Evolutionary conservation across 2,797 vertebrate genomes (phyloP).

Genomic region (Periparus ater): DNA sequence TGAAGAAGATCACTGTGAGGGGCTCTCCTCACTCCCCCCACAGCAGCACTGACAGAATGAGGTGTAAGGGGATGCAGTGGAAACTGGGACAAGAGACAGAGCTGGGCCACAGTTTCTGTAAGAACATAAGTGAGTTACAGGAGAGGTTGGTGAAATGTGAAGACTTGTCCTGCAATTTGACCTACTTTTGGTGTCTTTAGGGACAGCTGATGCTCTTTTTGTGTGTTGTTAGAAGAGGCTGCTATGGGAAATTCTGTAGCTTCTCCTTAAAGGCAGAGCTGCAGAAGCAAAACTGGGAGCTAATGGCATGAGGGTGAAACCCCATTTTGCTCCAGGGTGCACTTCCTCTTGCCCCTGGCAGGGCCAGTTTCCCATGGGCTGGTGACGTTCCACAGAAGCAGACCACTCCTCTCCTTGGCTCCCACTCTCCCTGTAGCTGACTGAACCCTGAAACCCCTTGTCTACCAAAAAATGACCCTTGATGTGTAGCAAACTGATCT

Average conservation of each 20-base stretch:
- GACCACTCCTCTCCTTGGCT: neutral
- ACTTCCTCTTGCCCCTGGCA: neutral
- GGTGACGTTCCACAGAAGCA: neutral
- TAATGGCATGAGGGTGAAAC: neutral
- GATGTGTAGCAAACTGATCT: neutral
- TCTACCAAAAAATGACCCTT: neutral
- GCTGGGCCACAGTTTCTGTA: rapidly evolving
- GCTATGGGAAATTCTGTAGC: neutral
- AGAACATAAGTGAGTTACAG: neutral
- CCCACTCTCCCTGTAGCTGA: neutral
- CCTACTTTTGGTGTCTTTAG: neutral
- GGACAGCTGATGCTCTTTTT: neutral
- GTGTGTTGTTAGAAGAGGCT: neutral
- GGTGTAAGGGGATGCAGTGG: neutral
- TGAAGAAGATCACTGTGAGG: neutral
- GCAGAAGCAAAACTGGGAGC: neutral
- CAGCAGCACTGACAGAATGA: neutral
- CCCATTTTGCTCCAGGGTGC: neutral
- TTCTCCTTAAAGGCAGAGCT: neutral
- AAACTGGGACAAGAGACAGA: neutral
- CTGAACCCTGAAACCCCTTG: neutral
- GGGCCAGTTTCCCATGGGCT: neutral
- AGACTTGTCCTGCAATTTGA: neutral
- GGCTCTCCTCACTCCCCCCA: rapidly evolving
- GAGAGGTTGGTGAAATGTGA: neutral